phyloP scores from a whole-genome alignment of 35 echinoderm and acorn worm species.

The Apostichopus japonicus region DNA sequence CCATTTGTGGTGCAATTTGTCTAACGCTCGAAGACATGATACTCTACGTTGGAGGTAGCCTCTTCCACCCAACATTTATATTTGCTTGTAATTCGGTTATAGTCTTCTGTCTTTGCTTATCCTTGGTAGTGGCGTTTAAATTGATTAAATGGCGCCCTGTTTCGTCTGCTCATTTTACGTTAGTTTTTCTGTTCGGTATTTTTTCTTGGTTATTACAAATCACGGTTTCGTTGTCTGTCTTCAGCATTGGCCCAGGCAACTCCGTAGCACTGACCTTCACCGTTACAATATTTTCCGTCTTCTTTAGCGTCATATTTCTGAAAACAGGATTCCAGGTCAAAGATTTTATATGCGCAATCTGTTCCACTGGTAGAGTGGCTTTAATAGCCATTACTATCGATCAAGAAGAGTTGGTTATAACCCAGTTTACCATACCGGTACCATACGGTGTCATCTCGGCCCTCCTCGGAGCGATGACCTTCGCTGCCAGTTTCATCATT shows the following conservation, averaged over 20 bases:
- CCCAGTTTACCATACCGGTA: not conserved
- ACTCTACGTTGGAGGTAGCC: not conserved
- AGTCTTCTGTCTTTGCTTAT: not conserved
- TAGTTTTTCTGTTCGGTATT: not conserved
- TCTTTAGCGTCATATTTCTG: not conserved
- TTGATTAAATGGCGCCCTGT: not conserved
- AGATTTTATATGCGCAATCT: not conserved
- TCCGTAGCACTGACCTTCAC: conserved; percentile 2
- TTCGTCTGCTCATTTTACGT: not conserved
- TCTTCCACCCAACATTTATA: not conserved
- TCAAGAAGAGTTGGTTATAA: not conserved
- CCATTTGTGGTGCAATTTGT: not conserved
- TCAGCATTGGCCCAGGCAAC: conserved; percentile 16
- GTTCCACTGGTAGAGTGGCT: conserved; percentile 6
- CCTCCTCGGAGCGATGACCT: not conserved
- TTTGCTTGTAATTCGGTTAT: not conserved
- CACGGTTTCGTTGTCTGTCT: not conserved
- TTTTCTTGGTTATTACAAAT: not conserved
- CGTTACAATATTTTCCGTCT: not conserved
- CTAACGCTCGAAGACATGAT: not conserved
- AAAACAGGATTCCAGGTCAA: not conserved
- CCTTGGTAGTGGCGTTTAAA: not conserved
- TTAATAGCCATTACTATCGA: not conserved
- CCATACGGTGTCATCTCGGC: not conserved
- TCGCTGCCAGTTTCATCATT: not conserved